phyloP scores from a whole-genome alignment of 2,888 invertebrate species.

The Drosophila pseudotalamancana region DNA sequence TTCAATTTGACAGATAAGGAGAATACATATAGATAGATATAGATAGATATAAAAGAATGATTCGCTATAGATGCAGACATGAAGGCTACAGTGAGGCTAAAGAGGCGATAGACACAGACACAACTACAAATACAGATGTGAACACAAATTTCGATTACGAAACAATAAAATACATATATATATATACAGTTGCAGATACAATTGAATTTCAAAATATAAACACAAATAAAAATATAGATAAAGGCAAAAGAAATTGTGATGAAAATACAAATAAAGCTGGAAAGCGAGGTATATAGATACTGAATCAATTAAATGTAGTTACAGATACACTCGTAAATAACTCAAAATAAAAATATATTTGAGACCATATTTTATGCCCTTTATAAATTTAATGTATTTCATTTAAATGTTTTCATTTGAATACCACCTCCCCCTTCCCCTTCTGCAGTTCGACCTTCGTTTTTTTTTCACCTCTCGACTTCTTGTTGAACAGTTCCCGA shows the following conservation, averaged over 20 bases:
- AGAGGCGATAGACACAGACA: conserved; percentile 1
- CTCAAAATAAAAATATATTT: no score
- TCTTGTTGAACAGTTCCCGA: not conserved
- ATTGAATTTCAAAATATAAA: no score
- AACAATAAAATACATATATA: conserved; percentile 5
- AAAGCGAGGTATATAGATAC: conserved; percentile 4
- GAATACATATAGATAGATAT: not conserved
- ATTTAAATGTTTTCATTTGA: not conserved
- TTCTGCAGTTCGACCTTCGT: no score
- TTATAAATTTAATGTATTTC: not conserved
- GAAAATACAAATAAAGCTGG: not conserved
- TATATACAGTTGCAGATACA: conserved; percentile 7
- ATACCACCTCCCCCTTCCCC: not conserved
- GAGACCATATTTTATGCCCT: not conserved
- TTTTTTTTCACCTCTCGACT: not conserved
- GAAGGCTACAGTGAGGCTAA: no score
- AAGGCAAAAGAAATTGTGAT: not conserved
- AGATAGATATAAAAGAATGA: not conserved
- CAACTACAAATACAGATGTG: conserved; percentile 5
- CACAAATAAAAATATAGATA: conserved; percentile 3
- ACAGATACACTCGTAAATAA: not conserved
- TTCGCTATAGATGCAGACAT: not conserved
- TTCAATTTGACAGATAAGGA: not conserved
- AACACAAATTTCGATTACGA: not conserved
- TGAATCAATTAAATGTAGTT: not conserved